Conservation (phyloP, 2,113 vertebrate genomes). For the Fulmarus glacialis region DNA sequence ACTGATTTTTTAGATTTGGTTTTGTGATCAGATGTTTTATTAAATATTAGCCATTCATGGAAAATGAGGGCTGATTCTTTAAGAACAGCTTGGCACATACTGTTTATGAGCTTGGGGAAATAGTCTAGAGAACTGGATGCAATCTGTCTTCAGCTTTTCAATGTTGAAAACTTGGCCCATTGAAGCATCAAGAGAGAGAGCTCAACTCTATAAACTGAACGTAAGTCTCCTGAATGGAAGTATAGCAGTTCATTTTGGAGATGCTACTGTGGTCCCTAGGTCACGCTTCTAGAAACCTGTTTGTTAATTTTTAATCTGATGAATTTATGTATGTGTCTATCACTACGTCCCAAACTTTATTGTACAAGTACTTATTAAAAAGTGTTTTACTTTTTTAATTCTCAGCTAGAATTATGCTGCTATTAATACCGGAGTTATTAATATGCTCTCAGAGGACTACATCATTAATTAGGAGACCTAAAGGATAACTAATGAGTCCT, state of each 20-base stretch:
- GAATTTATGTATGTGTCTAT: not conserved
- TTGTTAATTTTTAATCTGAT: not conserved
- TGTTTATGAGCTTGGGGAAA: not conserved
- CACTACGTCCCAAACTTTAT: not conserved
- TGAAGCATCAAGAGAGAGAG: not conserved
- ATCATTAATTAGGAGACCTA: constrained; percentile 47
- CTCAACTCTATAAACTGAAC: not conserved
- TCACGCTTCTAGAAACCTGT: not conserved
- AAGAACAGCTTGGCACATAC: not conserved
- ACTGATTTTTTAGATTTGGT: not conserved
- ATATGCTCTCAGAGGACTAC: constrained; percentile 17
- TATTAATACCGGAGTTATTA: constrained; percentile 43
- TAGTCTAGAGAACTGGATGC: not conserved
- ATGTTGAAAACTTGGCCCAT: not conserved
- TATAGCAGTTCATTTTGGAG: not conserved
- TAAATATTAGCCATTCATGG: constrained; percentile 31
- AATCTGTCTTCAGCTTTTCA: not conserved
- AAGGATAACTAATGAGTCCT: constrained; percentile 22
- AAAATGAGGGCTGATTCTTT: not conserved
- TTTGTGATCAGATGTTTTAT: constrained; percentile 51
- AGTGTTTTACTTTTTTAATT: not conserved
- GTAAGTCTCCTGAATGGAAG: not conserved
- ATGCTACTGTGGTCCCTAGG: not conserved
- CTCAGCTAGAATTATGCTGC: not conserved
- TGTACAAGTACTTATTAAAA: not conserved